Base-by-base conservation (phyloP, 1,140 invertebrate species). In the Atta texana region DNA sequence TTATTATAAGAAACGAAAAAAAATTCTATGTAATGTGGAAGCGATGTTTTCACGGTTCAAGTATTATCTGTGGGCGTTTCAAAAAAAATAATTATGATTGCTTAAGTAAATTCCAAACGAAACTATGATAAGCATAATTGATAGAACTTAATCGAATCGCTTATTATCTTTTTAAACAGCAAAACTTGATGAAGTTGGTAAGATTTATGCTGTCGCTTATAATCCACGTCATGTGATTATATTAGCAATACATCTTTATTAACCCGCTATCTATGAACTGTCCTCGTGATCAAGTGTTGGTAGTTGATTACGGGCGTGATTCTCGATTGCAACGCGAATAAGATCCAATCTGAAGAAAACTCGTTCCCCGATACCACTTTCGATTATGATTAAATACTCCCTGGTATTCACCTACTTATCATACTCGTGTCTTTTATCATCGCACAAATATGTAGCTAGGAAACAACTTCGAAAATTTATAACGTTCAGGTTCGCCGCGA, bases 171-270 rank as follows among this genome's bases (percentile, higher is more conserved):
- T 59, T n/a, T 34, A n/a, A 61, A 31, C 68, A 34, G 16, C 31
- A 10, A 28, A 44, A 57, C 55, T 34, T 28, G 69, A 84, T 61
- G 69, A 84, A 51, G 55, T 24, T 63, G 55, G 24, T 14, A 75
- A n/a, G 55, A 84, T 84, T 63, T 75, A 84, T 84, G 44, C 24
- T 69, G 12, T 55, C 55, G 55, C 69, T 84, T 74, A 74, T 82
- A 82, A 74, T 84, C 44, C 55, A 55, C n/a, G 57, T 44, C 39
- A 39, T 39, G 44, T 34, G 80, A 84, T 84, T 74, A 84, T 69
- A 75, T 61, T 75, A 84, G 80, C 69, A 51, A 84, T 84, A 75
- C 28, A 24, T 84, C 80, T 84, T 84, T 84, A 84, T 84, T 84
- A 84, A 57, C 49, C 39, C 49, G 80, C 80, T 84, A 84, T 84